Evolutionary conservation across 2,113 vertebrate species (phyloP), one percentile per base, ranked within the genome.

Genomic region (Podocnemis expansa): DNA sequence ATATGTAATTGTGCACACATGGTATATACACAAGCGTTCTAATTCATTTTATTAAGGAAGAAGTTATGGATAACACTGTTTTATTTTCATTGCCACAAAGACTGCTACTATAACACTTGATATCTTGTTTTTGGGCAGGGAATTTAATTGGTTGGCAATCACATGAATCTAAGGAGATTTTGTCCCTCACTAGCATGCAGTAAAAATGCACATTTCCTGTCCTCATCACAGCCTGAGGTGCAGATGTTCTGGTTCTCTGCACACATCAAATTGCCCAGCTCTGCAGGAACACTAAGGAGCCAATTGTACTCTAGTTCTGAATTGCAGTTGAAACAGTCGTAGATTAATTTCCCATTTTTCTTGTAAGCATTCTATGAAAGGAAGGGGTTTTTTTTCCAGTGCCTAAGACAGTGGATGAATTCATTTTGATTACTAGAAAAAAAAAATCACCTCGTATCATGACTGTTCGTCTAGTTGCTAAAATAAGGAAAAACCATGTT

Each of bases 191-290:
- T 2, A 76, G 25, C 83, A 16, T 16, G 29, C 94, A 89, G 88
- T 78, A 93, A 96, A 97, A 94, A 87, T 2, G 52, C 41, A 58
- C 49, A 47, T 94, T 96, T 97, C 94, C 83, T 96, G 91, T 51
- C 82, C 93, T 78, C 80, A 79, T 78, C 76, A 45, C 45, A 92
- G 87, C 9, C 2, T 0, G 45, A 2, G 1, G 3, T 54, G 34
- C 75, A 93, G 89, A 93, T 88, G 83, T 92, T 88, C 7, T 81
- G 3, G 38, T 84, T 92, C 58, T 87, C 82, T 60, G 93, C 90
- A 8, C 38, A 21, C 6, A n/a, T 85, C 78, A 83, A 82, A 60
- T 43, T 47, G 67, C 47, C 81, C 49, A 85, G n/a, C 51, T 80
- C 86, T 75, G 75, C 45, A 60, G 84, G 63, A 93, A 38, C 2